phyloP scores from a whole-genome alignment of 2,888 invertebrate genomes.

The Dasypolia templi region DNA sequence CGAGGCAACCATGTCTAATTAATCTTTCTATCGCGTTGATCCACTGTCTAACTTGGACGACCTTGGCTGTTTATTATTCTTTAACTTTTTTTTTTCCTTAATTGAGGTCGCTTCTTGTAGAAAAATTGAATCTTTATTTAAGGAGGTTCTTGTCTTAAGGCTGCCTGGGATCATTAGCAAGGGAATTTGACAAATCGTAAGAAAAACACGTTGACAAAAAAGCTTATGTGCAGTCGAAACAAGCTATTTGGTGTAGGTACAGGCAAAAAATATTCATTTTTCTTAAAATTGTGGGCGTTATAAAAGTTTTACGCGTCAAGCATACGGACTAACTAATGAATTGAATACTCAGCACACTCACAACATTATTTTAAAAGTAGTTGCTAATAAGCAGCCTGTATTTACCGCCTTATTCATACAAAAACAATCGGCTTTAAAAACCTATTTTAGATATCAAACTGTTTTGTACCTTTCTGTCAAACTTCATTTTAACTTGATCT shows the following conservation, averaged over 20 bases:
- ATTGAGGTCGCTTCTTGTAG: not conserved
- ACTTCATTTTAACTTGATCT: too few species aligned
- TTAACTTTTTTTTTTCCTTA: conserved; percentile 24
- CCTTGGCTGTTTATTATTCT: conserved; percentile 43
- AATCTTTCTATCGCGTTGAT: conserved; percentile 74
- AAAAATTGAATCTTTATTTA: conserved; percentile 8
- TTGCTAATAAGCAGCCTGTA: too few species aligned
- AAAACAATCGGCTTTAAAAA: too few species aligned
- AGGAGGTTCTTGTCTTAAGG: not conserved
- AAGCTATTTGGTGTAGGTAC: not conserved
- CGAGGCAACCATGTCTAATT: conserved; percentile 70
- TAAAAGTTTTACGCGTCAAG: too few species aligned
- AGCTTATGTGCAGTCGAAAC: not conserved
- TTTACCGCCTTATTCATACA: too few species aligned
- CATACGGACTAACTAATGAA: too few species aligned
- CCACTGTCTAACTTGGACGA: conserved; percentile 56
- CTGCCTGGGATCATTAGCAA: not conserved
- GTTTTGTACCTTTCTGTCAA: too few species aligned
- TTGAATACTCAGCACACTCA: too few species aligned
- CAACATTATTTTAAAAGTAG: too few species aligned
- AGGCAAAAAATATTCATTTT: not conserved
- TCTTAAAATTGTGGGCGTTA: too few species aligned
- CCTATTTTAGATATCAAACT: too few species aligned
- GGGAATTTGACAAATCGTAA: not conserved
- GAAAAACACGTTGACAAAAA: not conserved